Evolutionary conservation across 2,888 invertebrate genomes (phyloP).

Genomic region (Pristionchus entomophagus): DNA sequence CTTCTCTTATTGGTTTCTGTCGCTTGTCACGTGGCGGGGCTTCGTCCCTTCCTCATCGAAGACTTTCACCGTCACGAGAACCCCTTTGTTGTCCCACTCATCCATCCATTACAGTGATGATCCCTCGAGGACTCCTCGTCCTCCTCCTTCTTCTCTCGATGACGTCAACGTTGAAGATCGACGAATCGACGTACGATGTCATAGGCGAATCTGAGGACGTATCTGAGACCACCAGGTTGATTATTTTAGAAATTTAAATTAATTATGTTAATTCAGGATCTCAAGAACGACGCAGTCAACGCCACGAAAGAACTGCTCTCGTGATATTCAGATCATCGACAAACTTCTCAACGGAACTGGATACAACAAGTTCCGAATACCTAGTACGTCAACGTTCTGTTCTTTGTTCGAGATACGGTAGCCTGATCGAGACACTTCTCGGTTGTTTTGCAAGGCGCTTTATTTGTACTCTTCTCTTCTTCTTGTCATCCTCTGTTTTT

Average conservation of each 20-base stretch:
- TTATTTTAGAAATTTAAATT: neutral
- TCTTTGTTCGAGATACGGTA: neutral
- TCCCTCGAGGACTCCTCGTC: neutral
- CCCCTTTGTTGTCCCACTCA: neutral
- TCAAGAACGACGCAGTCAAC: neutral
- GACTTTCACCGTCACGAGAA: conserved; percentile 3
- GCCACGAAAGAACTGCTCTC: conserved; percentile 63
- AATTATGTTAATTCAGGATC: conserved; percentile 9
- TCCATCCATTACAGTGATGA: neutral
- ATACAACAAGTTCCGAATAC: conserved; percentile 76
- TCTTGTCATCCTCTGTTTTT: no score
- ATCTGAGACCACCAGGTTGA: neutral
- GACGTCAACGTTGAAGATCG: neutral
- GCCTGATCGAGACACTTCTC: no score
- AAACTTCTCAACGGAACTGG: conserved; percentile 74
- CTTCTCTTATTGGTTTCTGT: no score
- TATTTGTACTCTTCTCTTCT: no score
- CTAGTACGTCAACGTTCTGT: conserved; percentile 58
- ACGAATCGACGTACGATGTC: neutral
- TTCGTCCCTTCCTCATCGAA: no score
- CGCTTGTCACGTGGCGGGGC: no score
- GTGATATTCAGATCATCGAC: conserved; percentile 74
- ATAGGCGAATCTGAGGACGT: neutral
- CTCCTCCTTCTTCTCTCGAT: neutral
- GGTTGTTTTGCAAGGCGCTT: no score